These are phyloP conservation scores for Lutjanus campechanus DNA, from an alignment of 2,797 vertebrate genomes.

Conservation along the genomic window DNA sequence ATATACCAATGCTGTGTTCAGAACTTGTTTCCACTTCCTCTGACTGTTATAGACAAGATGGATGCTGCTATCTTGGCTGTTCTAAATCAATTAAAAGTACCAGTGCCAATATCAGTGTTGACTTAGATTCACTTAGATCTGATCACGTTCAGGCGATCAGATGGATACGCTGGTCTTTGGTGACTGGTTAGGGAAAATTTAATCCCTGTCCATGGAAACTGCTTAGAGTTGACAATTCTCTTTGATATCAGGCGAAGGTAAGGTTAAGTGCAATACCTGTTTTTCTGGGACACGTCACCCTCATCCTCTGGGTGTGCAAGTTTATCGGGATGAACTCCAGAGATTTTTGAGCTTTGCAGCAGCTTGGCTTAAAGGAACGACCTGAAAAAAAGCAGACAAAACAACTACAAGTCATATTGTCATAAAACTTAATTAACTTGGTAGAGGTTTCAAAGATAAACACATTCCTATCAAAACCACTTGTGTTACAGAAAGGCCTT, in stretches of 20 bases:
- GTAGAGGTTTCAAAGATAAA: slow-evolving; percentile 26
- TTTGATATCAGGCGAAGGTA: too few species aligned
- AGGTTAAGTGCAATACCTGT: slow-evolving; percentile 87
- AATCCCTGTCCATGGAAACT: too few species aligned
- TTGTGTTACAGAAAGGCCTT: slow-evolving; percentile 17
- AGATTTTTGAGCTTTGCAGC: slow-evolving; percentile 96
- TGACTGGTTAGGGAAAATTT: too few species aligned
- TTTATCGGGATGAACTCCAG: slow-evolving; percentile 98
- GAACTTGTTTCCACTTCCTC: not conserved
- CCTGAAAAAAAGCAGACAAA: slow-evolving; percentile 80
- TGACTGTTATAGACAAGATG: not conserved
- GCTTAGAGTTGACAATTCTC: too few species aligned
- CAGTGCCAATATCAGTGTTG: too few species aligned
- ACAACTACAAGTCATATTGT: slow-evolving; percentile 27
- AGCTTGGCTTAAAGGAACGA: slow-evolving; percentile 96
- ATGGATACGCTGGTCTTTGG: too few species aligned
- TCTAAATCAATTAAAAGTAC: too few species aligned
- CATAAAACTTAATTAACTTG: slow-evolving; percentile 10
- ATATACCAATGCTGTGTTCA: not conserved
- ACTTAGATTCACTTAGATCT: too few species aligned
- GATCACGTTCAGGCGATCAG: too few species aligned
- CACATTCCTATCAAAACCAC: slow-evolving; percentile 5
- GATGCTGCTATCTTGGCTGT: too few species aligned
- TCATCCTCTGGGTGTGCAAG: slow-evolving; percentile 97
- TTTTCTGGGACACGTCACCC: slow-evolving; percentile 92